Conservation (phyloP, 2,113 vertebrate species). For the Nestor notabilis region DNA sequence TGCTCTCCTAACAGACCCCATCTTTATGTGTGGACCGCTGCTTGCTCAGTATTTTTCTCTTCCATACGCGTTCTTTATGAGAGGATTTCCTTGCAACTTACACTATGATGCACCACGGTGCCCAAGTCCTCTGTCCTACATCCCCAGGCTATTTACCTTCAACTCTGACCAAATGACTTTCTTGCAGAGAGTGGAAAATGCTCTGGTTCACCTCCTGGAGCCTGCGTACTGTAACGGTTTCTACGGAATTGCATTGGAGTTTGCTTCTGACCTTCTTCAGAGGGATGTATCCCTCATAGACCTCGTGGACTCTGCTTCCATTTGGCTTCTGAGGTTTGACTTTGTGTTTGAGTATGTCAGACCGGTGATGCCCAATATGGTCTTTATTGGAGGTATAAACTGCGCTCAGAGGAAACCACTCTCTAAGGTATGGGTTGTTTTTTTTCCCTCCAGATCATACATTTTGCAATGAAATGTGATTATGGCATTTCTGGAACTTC, state of each 20-base stretch:
- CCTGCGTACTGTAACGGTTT: constrained; percentile 59
- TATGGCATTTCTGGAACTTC: rapidly evolving
- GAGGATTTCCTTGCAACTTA: constrained; percentile 12
- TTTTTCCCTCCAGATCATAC: neutral
- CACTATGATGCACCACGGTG: neutral
- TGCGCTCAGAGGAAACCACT: constrained; percentile 43
- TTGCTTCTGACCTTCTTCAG: constrained; percentile 74
- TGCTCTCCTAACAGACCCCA: constrained; percentile 51
- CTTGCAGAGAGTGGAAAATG: constrained; percentile 76
- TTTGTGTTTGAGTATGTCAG: constrained; percentile 83
- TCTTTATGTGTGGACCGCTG: constrained; percentile 35
- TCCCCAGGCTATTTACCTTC: neutral
- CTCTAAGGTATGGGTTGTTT: constrained; percentile 32
- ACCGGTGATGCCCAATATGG: constrained; percentile 86
- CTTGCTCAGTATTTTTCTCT: constrained; percentile 58
- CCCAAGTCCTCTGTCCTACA: constrained; percentile 53
- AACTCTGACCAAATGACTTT: constrained; percentile 81
- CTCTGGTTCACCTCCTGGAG: constrained; percentile 75
- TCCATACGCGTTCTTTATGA: constrained; percentile 36
- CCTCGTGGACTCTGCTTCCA: constrained; percentile 64
- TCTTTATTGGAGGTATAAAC: constrained; percentile 81
- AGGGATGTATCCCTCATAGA: constrained; percentile 70
- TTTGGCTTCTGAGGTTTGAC: constrained; percentile 85
- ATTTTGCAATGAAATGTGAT: neutral
- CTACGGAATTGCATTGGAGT: constrained; percentile 61